Percentiles rank a stretch among this genome's conserved stretches.
Conservation (phyloP, 2,113 vertebrate species). For the Seriola dumerili region DNA sequence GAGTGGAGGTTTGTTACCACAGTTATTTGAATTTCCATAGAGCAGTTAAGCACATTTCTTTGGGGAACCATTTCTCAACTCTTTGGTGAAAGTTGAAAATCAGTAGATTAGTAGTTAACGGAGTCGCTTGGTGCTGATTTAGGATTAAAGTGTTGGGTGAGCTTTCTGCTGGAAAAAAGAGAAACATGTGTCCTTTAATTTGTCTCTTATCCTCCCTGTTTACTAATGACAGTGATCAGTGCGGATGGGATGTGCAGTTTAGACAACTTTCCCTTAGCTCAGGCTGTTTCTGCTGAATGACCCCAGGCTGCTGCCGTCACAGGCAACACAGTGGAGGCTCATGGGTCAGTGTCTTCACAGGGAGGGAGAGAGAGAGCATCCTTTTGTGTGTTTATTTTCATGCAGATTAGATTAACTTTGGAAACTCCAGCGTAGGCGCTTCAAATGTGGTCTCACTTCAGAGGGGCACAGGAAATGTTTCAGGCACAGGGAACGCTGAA, state of each 20-base stretch:
- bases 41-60: conserved; percentile 45
- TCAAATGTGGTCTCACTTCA: conserved; percentile 66
- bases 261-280: conserved; percentile 45
- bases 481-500: conserved; percentile 29
- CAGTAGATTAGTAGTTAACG: conserved; percentile 9
- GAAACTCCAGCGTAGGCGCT: conserved; percentile 57
- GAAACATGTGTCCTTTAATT: conserved; percentile 46
- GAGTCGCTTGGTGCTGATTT: not conserved
- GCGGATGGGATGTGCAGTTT: conserved; percentile 27
- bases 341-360: conserved; percentile 44
- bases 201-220: conserved; percentile 43
- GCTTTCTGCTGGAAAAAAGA: conserved; percentile 3
- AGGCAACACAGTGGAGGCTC: conserved; percentile 16
- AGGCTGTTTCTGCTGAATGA: conserved; percentile 40
- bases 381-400: conserved; percentile 77
- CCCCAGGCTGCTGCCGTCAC: conserved; percentile 36
- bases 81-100: conserved; percentile 19
- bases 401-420: conserved; percentile 72
- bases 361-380: conserved; percentile 39
- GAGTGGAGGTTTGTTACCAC: conserved; percentile 52
- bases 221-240: conserved; percentile 60
- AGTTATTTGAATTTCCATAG: conserved; percentile 68
- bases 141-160: conserved; percentile 9
- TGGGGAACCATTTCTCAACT: conserved; percentile 24
- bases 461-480: conserved; percentile 55